Percentiles rank a stretch among this genome's conserved stretches.
Conservation (phyloP, 2,888 invertebrate species). For the Arge pagana region DNA sequence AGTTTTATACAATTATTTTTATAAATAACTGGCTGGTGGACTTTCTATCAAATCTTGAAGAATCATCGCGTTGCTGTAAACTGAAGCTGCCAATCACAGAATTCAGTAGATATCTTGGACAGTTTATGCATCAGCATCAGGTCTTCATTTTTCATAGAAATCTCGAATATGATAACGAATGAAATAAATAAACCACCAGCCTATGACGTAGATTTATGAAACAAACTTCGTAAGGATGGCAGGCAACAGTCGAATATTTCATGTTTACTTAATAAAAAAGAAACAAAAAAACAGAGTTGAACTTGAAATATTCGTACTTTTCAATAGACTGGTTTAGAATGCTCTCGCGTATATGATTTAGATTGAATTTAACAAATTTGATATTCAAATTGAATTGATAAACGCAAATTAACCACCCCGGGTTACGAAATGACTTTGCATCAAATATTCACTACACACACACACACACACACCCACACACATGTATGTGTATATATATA, state of each 20-base stretch:
- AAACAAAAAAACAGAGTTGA: not conserved
- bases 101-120: not conserved
- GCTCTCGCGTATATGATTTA: conserved; percentile 1
- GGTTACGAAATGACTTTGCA: not conserved
- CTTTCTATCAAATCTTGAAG: conserved; percentile 26
- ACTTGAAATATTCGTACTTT: conserved; percentile 14
- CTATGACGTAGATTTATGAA: conserved; percentile 52
- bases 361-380: not conserved
- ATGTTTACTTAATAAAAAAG: conserved; percentile 18
- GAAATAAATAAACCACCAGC: conserved; percentile 41
- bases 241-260: conserved; percentile 41
- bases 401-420: not conserved
- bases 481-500: too few species aligned
- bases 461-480: too few species aligned
- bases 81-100: too few species aligned
- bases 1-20: conserved; percentile 60
- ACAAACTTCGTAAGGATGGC: conserved; percentile 44
- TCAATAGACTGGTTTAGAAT: conserved; percentile 13
- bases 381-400: not conserved
- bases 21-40: conserved; percentile 57
- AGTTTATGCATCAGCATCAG: conserved; percentile 1
- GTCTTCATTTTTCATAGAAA: not conserved
- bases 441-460: conserved; percentile 1
- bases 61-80: too few species aligned
- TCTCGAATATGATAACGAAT: not conserved